Conservation (phyloP, 2,797 vertebrate genomes). For the Cheirogaleus major region DNA sequence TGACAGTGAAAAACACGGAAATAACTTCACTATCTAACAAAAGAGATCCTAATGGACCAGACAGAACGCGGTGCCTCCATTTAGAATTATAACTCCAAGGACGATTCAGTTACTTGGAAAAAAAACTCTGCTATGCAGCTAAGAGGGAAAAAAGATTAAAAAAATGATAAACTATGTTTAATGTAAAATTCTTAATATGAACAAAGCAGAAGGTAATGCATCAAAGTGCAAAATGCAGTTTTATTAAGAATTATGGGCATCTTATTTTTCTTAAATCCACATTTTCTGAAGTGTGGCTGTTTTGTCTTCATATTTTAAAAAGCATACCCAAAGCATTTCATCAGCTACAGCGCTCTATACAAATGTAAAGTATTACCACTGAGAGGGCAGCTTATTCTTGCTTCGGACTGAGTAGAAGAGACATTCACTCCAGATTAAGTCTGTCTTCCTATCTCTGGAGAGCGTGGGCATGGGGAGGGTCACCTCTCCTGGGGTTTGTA, state of each 20-base stretch:
- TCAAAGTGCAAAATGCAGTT: constrained; percentile 18
- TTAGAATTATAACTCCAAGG: neutral
- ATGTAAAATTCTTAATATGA: neutral
- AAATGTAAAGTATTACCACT: neutral
- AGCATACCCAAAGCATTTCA: neutral
- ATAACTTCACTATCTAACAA: neutral
- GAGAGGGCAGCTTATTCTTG: neutral
- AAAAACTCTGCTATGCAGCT: neutral
- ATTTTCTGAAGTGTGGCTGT: neutral
- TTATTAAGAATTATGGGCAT: neutral
- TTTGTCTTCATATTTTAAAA: neutral
- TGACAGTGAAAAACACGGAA: neutral
- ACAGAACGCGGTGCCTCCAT: neutral
- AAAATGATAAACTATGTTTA: neutral
- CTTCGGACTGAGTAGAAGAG: neutral
- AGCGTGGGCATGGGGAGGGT: fast-evolving
- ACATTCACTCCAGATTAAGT: neutral
- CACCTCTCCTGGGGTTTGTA: neutral
- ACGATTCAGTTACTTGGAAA: neutral
- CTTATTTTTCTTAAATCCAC: neutral
- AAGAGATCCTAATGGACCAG: neutral
- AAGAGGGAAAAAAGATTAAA: neutral
- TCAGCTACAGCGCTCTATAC: neutral
- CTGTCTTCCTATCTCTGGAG: neutral
- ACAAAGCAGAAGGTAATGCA: neutral